Base-by-base conservation (phyloP, 35 echinoderm and acorn worm species). In the Holothuria glaberrima region DNA sequence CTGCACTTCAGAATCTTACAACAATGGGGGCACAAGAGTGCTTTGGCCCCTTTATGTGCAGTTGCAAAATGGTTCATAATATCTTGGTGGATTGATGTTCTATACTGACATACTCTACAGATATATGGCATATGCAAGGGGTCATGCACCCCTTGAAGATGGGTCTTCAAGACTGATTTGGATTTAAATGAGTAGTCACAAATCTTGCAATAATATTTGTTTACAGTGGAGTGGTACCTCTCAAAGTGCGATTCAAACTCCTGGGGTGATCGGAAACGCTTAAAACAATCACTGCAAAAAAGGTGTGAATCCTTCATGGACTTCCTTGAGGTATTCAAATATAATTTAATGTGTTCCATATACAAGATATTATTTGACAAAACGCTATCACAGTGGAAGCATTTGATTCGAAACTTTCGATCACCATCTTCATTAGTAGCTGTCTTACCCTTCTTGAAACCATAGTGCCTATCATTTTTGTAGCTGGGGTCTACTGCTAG, bases 321-420 rank as follows among this genome's bases (percentile, higher is more conserved):
- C 34, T 90, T 48, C 20, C 74, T 64, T 29, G 68, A 61, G 4
- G 38, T 36, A 27, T 82, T 61, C 29, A 90, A 61, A 34, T 65
- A 79, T 58, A 58, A 38, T 30, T 68, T 57, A 66, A 90, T 82
- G 59, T 90, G 89, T 50, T 76, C 58, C 89, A 90, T 90, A 50
- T 90, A 90, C 35, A 74, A 21, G 0, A 90, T 45, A 48, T 90
- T 90, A 71, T 90, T 90, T 18, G 71, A 50, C 27, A 90, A 26
- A 14, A 90, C 71, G 5, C 69, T 90, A 27, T 76, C 59, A 48
- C 89, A 90, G 38, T 90, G 89, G 28, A 79, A 90, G 34, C 89
- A 90, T 32, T 90, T 90, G 48, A 90, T 79, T 22, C 85, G 61
- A 36, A 87, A 87, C 85, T 87, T 87, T 22, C 85, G 85, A 19